Base-by-base conservation (phyloP, 2,797 vertebrate species). In the Sebastes paucispinis region DNA sequence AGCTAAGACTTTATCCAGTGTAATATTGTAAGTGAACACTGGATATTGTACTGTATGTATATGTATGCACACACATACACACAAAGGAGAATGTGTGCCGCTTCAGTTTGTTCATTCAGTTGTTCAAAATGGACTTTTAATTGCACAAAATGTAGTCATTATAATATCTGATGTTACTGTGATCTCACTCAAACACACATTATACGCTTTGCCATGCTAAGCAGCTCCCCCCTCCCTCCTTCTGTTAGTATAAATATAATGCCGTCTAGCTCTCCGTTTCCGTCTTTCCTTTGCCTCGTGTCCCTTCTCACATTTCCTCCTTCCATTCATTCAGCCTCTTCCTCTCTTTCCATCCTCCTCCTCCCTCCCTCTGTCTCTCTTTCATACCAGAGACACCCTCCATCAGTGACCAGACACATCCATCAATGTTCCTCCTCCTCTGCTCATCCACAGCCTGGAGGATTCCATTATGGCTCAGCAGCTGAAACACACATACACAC, bases 401-500 rank as follows among this genome's bases (percentile, higher is more conserved):
- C 75, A 88, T 91, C 87, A 88, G 80, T 89, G 85, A 85, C 88
- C 87, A 93, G 88, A 91, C 88, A 66, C 81, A 92, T 92, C 83
- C 87, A 89, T 93, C 91, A 92, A 25, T 87, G 86, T 83, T 83
- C 74, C 50, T 81, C 50, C 79, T 87, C 69, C 32, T 88, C 80
- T 81, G 75, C 81, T 88, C 85, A 81, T 75, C 84, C 81, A 79
- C 88, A 83, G 82, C 82, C 88, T 84, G 78, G 82, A 90, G 89
- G 88, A 87, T 86, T 88, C 87, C 84, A 91, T 92, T 91, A 91
- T 82, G 79, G 83, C 88, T 86, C 66, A 74, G 86, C 69, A 73
- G 69, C 78, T 16, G 60, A 34, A 12, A 75, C 7, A 77, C 60
- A 77, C 60, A 75, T 7, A 58, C 58, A 73, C 57, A 68, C 71